These are phyloP conservation scores for Alligator sinensis DNA, from an alignment of 2,113 vertebrate species.

Conservation along the genomic window DNA sequence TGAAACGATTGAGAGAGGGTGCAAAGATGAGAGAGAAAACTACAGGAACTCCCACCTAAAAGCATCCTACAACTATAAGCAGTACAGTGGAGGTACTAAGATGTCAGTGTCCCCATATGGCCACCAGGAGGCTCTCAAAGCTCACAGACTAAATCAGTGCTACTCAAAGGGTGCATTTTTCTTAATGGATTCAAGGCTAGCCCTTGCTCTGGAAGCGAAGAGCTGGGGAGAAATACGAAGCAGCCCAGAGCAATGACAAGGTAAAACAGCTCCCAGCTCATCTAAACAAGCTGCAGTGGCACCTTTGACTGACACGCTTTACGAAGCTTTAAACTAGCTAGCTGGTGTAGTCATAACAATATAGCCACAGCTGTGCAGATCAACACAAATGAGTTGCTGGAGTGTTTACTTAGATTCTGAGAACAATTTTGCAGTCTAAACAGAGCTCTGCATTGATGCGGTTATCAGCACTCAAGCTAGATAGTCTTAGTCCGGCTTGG, in stretches of 20 bases:
- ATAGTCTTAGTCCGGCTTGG: too few species aligned
- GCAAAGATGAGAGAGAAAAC: neutral
- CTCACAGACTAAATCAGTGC: neutral
- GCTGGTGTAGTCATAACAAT: fast-evolving
- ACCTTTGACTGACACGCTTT: fast-evolving
- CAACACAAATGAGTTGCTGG: too few species aligned
- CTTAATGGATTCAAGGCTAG: too few species aligned
- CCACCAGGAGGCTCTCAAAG: conserved; percentile 50
- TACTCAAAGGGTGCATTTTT: neutral
- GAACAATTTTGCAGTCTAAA: too few species aligned
- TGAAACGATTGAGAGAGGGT: neutral
- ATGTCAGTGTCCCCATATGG: neutral
- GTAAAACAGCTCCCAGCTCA: neutral
- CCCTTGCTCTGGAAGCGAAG: neutral
- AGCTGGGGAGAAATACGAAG: neutral
- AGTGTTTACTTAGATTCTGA: too few species aligned
- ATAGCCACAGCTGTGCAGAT: too few species aligned
- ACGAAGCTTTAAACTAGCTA: fast-evolving
- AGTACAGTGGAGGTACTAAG: neutral
- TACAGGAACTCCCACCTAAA: neutral
- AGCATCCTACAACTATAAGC: neutral
- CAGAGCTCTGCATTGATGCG: too few species aligned
- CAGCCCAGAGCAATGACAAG: neutral
- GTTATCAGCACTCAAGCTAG: too few species aligned
- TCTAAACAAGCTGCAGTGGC: neutral